Evolutionary conservation across 2,113 vertebrate species (phyloP).

Genomic region (Malaclemys terrapin): DNA sequence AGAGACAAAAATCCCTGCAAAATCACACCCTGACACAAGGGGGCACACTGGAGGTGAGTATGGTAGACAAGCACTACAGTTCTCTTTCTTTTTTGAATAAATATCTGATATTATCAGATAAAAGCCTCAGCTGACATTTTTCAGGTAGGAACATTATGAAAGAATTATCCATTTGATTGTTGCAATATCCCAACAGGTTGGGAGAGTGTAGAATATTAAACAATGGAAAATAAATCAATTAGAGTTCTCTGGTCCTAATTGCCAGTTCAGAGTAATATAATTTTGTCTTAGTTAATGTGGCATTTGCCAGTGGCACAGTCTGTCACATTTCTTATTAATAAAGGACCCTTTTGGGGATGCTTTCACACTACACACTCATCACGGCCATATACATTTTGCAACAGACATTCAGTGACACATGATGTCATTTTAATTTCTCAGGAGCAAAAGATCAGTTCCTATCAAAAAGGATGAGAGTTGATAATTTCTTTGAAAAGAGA

Average conservation of each 20-base stretch:
- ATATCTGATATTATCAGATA: too few species aligned
- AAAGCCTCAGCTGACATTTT: too few species aligned
- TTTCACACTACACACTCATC: too few species aligned
- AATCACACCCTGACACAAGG: too few species aligned
- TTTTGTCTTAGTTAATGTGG: neutral
- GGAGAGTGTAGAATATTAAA: neutral
- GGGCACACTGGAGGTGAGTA: too few species aligned
- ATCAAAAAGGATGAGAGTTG: neutral
- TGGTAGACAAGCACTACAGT: too few species aligned
- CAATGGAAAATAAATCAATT: neutral
- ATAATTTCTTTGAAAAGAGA: neutral
- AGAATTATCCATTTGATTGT: neutral
- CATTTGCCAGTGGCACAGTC: neutral
- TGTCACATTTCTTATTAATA: neutral
- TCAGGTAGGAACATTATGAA: neutral
- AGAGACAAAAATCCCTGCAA: too few species aligned
- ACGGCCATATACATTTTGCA: neutral
- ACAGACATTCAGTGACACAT: neutral
- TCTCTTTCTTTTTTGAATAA: too few species aligned
- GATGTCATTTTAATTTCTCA: neutral
- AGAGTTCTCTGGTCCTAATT: neutral
- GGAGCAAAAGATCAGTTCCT: neutral
- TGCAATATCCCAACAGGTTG: neutral
- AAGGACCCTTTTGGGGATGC: neutral
- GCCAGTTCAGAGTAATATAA: neutral